Evolutionary conservation across 1,140 invertebrate genomes (phyloP).

Genomic region (Drosophila repletoides): DNA sequence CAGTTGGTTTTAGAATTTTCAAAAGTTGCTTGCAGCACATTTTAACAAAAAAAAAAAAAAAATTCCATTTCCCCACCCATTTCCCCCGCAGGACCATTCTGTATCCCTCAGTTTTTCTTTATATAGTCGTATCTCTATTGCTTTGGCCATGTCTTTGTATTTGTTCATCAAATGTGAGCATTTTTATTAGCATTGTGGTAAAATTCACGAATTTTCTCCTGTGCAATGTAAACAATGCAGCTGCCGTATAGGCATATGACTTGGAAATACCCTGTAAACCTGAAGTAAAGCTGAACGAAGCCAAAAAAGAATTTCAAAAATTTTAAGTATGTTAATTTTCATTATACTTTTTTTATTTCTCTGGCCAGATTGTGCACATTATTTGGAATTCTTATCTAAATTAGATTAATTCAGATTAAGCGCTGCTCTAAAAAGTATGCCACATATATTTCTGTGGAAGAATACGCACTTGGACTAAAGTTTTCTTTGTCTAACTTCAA

Average conservation of each 20-base stretch:
- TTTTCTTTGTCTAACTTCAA: too few species aligned
- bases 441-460: too few species aligned
- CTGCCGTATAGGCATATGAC: background rate
- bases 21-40: constrained; percentile 10
- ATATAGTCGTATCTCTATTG: background rate
- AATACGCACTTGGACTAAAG: too few species aligned
- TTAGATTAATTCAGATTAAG: too few species aligned
- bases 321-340: too few species aligned
- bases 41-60: too few species aligned
- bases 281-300: too few species aligned
- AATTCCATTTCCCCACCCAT: background rate
- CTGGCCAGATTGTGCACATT: too few species aligned
- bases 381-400: too few species aligned
- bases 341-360: too few species aligned
- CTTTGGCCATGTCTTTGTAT: constrained; percentile 29
- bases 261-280: background rate
- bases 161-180: constrained; percentile 48
- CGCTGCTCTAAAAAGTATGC: too few species aligned
- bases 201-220: background rate
- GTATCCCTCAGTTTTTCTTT: background rate
- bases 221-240: constrained; percentile 1
- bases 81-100: background rate
- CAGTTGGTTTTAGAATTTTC: constrained; percentile 49
- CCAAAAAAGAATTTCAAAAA: too few species aligned
- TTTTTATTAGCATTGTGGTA: constrained; percentile 42